Conservation (phyloP, 1,140 invertebrate species). For the Drosophila kohkoa region DNA sequence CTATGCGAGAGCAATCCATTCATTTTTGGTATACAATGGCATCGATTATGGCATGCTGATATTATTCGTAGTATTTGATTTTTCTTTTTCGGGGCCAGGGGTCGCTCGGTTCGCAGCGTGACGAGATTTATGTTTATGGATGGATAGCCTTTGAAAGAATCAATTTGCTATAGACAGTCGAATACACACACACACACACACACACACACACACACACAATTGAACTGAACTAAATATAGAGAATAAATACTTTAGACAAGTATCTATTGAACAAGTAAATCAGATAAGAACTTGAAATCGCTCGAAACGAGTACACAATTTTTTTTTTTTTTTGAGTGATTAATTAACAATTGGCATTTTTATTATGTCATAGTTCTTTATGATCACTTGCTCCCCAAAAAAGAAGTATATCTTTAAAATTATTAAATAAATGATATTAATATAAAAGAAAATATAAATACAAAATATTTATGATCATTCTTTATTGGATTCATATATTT, state of each 20-base stretch:
- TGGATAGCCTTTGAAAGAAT: slow-evolving; percentile 47
- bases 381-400: background rate
- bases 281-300: slow-evolving; percentile 40
- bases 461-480: too few relatives aligned
- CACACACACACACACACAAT: slow-evolving; percentile 7
- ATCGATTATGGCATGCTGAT: slow-evolving; percentile 60
- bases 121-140: slow-evolving; percentile 55
- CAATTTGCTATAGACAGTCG: slow-evolving; percentile 34
- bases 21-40: slow-evolving; percentile 73
- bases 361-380: slow-evolving; percentile 13
- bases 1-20: slow-evolving; percentile 49
- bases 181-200: slow-evolving; percentile 3
- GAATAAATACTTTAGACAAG: slow-evolving; percentile 7
- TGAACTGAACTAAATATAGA: slow-evolving; percentile 29
- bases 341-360: slow-evolving; percentile 4
- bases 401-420: background rate
- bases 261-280: slow-evolving; percentile 41
- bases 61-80: slow-evolving; percentile 24
- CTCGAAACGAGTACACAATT: slow-evolving; percentile 29
- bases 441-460: too few relatives aligned
- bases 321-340: slow-evolving; percentile 6
- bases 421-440: too few relatives aligned
- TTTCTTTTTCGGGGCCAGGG: slow-evolving; percentile 18
- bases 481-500: too few relatives aligned
- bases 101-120: slow-evolving; percentile 32